Evolutionary conservation across 1,140 invertebrate species (phyloP), one percentile per base, ranked within the genome.

Genomic region (Anagrus nilaparvatae): DNA sequence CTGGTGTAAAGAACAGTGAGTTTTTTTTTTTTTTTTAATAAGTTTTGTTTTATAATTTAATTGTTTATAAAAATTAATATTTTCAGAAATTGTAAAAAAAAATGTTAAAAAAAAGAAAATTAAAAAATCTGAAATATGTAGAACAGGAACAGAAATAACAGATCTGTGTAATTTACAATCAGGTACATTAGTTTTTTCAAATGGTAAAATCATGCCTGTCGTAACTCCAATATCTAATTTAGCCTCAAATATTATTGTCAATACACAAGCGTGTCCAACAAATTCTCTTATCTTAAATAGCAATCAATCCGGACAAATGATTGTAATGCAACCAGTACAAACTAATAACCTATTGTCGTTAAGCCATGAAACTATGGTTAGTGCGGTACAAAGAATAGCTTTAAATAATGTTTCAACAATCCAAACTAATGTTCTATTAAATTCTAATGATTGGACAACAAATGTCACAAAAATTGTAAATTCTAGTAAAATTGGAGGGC

Each of bases 1-100:
- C 76, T 30, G 63, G 93, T 24, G 56, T 92, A 0, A 46, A 51
- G 32, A 53, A 79, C 48, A 87, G 84, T 47, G 88, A 94, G 61
- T 90, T 93, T 65, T 71, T 94, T 1, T 76, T 93, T 13, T 35
- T 21, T 43, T 2, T 43, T 23, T 36, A 18, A 0, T 10, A 2
- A n/a, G 8, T 12, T 17, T 30, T 30, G 5, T 5, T 5, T 30
- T 7, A 28, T 12, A 17, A 18, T 18, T 18, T 31, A 25, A 25
- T 32, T 23, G 14, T 1, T 30, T n/a, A 21, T 13, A 27, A 29
- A 38, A 13, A n/a, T 30, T 30, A n/a, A 27, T 20, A 40, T 36
- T 7, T 39, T 39, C 16, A 47, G 45, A 47, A 34, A 43, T 43
- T 34, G 35, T n/a, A n/a, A n/a, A 58, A 45, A 51, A 50, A 34